A percentile compares a stretch with the other conserved stretches of the same genome.
phyloP scores from a whole-genome alignment of 2,888 invertebrate genomes.

The Cantharis rustica region DNA sequence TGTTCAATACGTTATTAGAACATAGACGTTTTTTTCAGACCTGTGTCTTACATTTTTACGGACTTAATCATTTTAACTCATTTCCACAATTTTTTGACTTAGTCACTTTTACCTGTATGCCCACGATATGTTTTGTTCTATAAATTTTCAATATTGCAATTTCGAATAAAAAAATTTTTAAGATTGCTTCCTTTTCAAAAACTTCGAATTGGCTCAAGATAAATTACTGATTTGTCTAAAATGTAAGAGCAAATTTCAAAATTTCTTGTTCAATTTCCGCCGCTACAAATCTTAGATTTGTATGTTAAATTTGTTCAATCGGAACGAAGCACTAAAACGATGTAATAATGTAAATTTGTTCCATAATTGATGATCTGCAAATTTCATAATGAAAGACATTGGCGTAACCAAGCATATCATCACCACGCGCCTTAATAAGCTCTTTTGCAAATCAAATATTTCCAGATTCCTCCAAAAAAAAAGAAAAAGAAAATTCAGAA shows the following conservation, averaged over 20 bases:
- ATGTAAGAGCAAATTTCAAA: not conserved
- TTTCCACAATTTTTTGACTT: too few relatives aligned
- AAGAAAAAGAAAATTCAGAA: too few relatives aligned
- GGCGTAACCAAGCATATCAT: not conserved
- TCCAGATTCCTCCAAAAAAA: not conserved
- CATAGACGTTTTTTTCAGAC: too few relatives aligned
- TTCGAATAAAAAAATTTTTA: conserved; percentile 1
- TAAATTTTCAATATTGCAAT: conserved; percentile 14
- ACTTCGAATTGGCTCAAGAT: not conserved
- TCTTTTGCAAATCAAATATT: not conserved
- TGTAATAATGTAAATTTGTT: conserved; percentile 4
- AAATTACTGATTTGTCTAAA: not conserved
- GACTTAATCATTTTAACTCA: too few relatives aligned
- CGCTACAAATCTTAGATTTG: not conserved
- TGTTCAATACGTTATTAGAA: too few relatives aligned
- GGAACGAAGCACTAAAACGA: not conserved
- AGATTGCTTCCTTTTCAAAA: not conserved
- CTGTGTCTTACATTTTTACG: too few relatives aligned
- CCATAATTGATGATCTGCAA: not conserved
- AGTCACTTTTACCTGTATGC: too few relatives aligned
- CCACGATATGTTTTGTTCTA: conserved; percentile 25
- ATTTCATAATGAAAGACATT: not conserved
- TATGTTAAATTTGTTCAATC: not conserved
- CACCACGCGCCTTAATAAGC: not conserved
- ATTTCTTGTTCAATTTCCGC: conserved; percentile 1